These are phyloP conservation scores for Kryptopterus vitreolus DNA, from an alignment of 2,797 vertebrate species.

Conservation along the genomic window DNA sequence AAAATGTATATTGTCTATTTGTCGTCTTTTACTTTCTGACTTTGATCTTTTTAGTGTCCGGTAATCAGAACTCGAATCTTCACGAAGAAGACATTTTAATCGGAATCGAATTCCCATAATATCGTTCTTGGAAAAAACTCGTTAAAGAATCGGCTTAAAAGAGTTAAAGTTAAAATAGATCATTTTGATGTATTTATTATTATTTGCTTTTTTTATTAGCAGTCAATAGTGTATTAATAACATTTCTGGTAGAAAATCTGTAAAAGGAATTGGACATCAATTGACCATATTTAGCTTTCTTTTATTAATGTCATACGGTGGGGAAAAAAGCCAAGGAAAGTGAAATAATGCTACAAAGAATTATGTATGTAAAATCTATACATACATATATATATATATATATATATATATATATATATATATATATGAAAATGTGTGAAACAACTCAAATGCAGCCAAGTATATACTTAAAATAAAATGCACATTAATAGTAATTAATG, in stretches of 20 bases:
- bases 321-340: constrained; percentile 29
- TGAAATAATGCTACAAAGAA: constrained; percentile 28
- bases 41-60: too few relatives aligned
- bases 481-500: too few relatives aligned
- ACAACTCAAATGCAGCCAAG: not conserved
- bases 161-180: too few relatives aligned
- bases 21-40: too few relatives aligned
- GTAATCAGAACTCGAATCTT: too few relatives aligned
- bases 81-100: too few relatives aligned
- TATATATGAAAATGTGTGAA: not conserved
- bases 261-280: not conserved
- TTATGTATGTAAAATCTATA: not conserved
- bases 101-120: too few relatives aligned
- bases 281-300: not conserved
- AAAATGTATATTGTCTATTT: not conserved
- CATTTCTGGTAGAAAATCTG: not conserved
- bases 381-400: too few relatives aligned
- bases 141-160: too few relatives aligned
- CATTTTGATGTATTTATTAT: too few relatives aligned
- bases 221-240: not conserved
- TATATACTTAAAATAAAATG: not conserved
- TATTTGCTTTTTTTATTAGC: not conserved
- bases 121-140: too few relatives aligned
- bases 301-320: constrained; percentile 44
- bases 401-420: too few relatives aligned